Base-by-base conservation (phyloP, 1,140 invertebrate genomes). In the Pissodes strobi region DNA sequence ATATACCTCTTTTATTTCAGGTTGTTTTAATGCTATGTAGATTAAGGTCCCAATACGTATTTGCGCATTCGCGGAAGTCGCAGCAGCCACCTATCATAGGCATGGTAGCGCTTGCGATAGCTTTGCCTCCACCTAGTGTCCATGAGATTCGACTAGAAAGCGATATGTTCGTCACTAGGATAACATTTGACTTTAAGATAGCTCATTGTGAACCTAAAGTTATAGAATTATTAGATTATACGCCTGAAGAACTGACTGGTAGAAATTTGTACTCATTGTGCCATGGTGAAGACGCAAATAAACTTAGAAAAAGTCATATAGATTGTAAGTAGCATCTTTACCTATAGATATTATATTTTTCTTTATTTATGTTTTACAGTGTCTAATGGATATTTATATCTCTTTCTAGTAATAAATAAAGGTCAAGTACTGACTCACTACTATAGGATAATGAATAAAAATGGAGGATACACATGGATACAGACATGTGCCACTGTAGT, bases 171-270 rank as follows among this genome's bases (percentile, higher is more conserved):
- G 95, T 98, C 68, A 97, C 93, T 37, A 87, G 95, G 71, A 91
- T 98, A 66, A 95, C 90, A 76, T 95, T 98, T 70, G 93, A 98
- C 79, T 95, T 98, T 79, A 88, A 90, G 81, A 92, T 99, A 83
- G 91, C 93, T 46, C 95, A 98, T 78, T 98, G 95, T 77, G 96
- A 98, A 80, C 95, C 95, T 70, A 97, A 95, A 82, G 92, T 98
- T 13, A 90, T 92, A 10, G 95, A 98, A 69, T 81, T 98, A 61
- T 81, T 98, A 69, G 95, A 97, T 74, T 97, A 97, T 76, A 88
- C 89, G 0, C 87, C 93, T 2, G 95, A 98, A 69, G 95, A 98
- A 80, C 80, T 98, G 58, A 95, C 91, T 45, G 95, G 94, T 59
- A 92, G 91, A 78, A 96, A 94, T 78, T 82, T 98, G 51, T 98